Conservation (phyloP, 2,113 vertebrate species). For the Daboia siamensis region DNA sequence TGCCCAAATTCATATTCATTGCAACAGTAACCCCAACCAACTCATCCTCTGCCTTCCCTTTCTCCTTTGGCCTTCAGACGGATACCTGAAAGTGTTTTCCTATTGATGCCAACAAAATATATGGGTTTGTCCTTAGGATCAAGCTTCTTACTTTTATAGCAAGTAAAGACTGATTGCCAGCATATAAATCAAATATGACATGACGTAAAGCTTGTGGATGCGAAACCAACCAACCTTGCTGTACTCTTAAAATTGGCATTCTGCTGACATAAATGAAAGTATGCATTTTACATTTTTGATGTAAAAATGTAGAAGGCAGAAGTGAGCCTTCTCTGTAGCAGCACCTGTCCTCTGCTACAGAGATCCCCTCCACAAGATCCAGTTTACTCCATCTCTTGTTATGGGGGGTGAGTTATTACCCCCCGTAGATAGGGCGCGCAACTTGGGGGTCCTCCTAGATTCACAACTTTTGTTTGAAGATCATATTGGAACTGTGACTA, state of each 20-base stretch:
- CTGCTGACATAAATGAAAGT: neutral
- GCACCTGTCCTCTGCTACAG: neutral
- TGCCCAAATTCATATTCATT: neutral
- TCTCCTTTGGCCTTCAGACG: neutral
- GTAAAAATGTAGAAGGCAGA: neutral
- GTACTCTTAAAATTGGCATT: neutral
- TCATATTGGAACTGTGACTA: too few species aligned
- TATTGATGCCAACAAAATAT: neutral
- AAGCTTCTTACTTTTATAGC: neutral
- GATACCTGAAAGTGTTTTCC: neutral
- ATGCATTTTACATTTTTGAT: neutral
- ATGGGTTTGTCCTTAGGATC: neutral
- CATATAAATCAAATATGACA: neutral
- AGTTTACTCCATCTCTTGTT: too few species aligned
- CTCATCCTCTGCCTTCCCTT: neutral
- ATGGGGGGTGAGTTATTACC: too few species aligned
- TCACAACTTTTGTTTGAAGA: too few species aligned
- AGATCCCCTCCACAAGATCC: neutral
- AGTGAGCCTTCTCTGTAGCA: neutral
- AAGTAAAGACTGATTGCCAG: neutral
- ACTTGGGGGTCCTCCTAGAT: too few species aligned
- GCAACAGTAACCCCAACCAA: neutral
- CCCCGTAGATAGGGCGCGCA: too few species aligned
- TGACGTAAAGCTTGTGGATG: neutral
- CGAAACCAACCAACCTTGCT: neutral